phyloP scores from a whole-genome alignment of 2,888 invertebrate genomes.

The Digitonthophagus gazella region DNA sequence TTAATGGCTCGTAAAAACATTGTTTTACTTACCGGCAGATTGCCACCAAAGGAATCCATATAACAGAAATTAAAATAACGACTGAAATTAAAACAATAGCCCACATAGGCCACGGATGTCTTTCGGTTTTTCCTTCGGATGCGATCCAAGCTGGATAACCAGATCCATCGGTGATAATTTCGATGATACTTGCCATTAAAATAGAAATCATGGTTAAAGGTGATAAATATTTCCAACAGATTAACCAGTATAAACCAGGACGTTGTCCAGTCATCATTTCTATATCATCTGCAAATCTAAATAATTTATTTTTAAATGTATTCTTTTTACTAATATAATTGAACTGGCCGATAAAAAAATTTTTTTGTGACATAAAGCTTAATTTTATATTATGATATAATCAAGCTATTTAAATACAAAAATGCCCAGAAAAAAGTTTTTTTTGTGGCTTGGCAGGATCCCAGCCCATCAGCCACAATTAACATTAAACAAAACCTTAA shows the following conservation, averaged over 20 bases:
- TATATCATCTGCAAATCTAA: constrained; percentile 88
- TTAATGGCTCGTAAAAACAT: neutral
- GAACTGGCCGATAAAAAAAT: neutral
- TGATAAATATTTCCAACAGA: constrained; percentile 93
- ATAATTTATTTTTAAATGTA: constrained; percentile 25
- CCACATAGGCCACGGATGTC: constrained; percentile 87
- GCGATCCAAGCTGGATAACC: constrained; percentile 84
- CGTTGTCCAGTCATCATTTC: constrained; percentile 91
- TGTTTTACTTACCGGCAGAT: constrained; percentile 64
- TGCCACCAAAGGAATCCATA: constrained; percentile 86
- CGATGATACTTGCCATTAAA: constrained; percentile 77
- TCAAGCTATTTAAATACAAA: too few relatives aligned
- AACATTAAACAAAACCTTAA: neutral
- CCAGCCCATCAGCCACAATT: neutral
- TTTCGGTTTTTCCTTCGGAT: constrained; percentile 68
- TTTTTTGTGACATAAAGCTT: neutral
- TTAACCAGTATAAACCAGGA: constrained; percentile 86
- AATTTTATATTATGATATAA: too few relatives aligned
- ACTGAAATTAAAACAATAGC: constrained; percentile 71
- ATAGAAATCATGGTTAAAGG: constrained; percentile 87
- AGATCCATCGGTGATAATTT: constrained; percentile 76
- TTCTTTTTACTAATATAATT: neutral
- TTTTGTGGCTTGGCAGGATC: too few relatives aligned
- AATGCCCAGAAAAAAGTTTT: neutral
- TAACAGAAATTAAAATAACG: constrained; percentile 74